Conservation (phyloP, 2,888 invertebrate genomes). For the Papilio demoleus region DNA sequence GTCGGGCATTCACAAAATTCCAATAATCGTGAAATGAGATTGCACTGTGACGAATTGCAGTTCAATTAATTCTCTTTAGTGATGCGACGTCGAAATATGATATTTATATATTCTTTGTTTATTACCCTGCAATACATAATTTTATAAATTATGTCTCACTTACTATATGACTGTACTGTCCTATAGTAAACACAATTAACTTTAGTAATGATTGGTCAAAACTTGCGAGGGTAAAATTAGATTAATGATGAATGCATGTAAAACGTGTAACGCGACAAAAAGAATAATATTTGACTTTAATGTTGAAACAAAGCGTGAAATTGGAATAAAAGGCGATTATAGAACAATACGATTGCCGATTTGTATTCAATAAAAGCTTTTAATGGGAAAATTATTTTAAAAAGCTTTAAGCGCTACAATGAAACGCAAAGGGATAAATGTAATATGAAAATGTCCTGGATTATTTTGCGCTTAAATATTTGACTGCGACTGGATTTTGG, state of each 20-base stretch:
- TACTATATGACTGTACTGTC: background rate
- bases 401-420: conserved; percentile 16
- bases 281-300: conserved; percentile 19
- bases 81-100: conserved; percentile 39
- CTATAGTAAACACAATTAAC: background rate
- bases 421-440: conserved; percentile 43
- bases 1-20: conserved; percentile 60
- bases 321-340: conserved; percentile 33
- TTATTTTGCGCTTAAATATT: conserved; percentile 15
- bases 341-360: conserved; percentile 18
- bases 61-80: conserved; percentile 57
- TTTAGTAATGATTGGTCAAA: background rate
- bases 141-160: background rate
- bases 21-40: conserved; percentile 58
- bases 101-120: conserved; percentile 32
- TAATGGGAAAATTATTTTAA: conserved; percentile 27
- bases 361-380: conserved; percentile 29
- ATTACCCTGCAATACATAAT: conserved; percentile 25
- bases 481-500: background rate
- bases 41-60: conserved; percentile 61
- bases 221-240: background rate
- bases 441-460: conserved; percentile 12
- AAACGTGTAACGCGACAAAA: conserved; percentile 7
- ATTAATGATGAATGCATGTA: background rate
- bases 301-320: conserved; percentile 29